Conservation (phyloP, 2,113 vertebrate genomes). For the Plectropomus leopardus region DNA sequence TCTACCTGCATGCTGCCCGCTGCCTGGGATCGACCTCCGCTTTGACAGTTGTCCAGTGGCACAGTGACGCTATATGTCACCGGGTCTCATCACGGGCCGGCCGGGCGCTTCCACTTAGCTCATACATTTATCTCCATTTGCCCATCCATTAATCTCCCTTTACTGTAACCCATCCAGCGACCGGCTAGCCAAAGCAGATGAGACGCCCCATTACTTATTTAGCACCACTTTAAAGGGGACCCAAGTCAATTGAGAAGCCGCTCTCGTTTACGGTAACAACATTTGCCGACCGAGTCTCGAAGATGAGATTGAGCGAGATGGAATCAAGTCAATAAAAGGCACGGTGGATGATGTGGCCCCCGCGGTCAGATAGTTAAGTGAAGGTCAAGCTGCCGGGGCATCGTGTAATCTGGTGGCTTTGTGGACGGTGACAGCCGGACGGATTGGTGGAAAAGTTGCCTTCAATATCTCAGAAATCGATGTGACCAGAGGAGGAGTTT, state of each 20-base stretch:
- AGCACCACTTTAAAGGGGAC: constrained; percentile 78
- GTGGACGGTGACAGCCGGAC: constrained; percentile 57
- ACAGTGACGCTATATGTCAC: constrained; percentile 43
- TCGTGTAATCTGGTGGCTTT: constrained; percentile 60
- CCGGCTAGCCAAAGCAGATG: constrained; percentile 67
- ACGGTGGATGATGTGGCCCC: constrained; percentile 55
- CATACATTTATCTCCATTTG: constrained; percentile 69
- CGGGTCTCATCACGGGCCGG: constrained; percentile 13
- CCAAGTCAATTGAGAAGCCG: constrained; percentile 72
- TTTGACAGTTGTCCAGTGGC: constrained; percentile 39
- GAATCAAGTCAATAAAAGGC: constrained; percentile 75
- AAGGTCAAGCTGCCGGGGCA: constrained; percentile 68
- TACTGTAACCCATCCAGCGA: constrained; percentile 75
- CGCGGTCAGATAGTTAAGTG: constrained; percentile 64
- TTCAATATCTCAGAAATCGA: constrained; percentile 72
- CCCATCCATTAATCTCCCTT: constrained; percentile 73
- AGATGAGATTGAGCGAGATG: constrained; percentile 63
- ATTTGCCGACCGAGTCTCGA: constrained; percentile 56
- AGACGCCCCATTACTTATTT: constrained; percentile 83
- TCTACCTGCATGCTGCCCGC: constrained; percentile 9
- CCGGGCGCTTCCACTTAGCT: constrained; percentile 43
- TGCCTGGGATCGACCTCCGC: background rate
- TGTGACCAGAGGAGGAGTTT: constrained; percentile 61
- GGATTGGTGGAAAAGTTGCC: constrained; percentile 65
- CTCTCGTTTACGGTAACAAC: constrained; percentile 74